Conservation (phyloP, 2,113 vertebrate genomes). For the Alethe castanea region DNA sequence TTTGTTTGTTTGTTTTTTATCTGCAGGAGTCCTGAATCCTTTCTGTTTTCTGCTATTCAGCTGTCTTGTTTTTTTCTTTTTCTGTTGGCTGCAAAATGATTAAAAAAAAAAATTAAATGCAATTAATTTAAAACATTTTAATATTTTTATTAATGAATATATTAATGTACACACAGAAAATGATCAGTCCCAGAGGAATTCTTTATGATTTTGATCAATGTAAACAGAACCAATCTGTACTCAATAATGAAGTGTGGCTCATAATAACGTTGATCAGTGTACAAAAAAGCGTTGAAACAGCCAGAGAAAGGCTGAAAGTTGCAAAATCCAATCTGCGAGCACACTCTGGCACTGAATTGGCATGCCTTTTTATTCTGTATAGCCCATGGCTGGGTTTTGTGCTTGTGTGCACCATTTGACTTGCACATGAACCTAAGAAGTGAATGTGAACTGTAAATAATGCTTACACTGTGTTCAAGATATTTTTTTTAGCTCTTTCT, state of each 20-base stretch:
- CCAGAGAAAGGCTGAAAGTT: neutral
- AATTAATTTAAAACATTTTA: neutral
- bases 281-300: neutral
- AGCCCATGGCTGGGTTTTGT: neutral
- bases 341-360: neutral
- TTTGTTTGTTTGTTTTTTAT: neutral
- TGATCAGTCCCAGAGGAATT: neutral
- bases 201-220: neutral
- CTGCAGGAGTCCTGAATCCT: neutral
- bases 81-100: neutral
- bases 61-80: neutral
- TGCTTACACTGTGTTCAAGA: neutral
- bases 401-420: neutral
- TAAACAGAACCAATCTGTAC: neutral
- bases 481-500: neutral
- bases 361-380: neutral
- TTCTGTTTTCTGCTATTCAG: neutral
- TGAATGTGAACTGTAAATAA: neutral
- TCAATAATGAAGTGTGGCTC: neutral
- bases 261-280: accelerated
- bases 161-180: neutral
- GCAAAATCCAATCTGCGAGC: neutral
- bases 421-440: neutral
- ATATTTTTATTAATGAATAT: neutral
- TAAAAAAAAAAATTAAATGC: no score